Conservation (phyloP, 2,888 invertebrate species). For the Cylloceria caligata region DNA sequence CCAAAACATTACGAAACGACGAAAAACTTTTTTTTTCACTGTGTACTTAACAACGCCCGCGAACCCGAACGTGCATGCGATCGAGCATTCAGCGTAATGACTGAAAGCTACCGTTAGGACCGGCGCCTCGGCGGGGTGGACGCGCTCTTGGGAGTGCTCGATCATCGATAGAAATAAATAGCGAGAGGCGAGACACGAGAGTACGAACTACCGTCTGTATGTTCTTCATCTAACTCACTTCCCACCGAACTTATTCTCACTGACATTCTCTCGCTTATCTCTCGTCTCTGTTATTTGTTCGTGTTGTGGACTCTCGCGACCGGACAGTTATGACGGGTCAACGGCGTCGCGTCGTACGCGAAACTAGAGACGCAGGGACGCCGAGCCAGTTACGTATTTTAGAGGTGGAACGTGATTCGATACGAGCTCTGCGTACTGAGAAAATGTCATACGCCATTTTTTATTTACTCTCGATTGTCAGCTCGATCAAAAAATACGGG, state of each 20-base stretch:
- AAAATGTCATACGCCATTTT: neutral
- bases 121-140: constrained; percentile 57
- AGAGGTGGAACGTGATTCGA: constrained; percentile 10
- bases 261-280: neutral
- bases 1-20: neutral
- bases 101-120: constrained; percentile 63
- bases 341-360: constrained; percentile 18
- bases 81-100: constrained; percentile 57
- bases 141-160: constrained; percentile 54
- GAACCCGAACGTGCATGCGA: constrained; percentile 53
- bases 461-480: too few species aligned
- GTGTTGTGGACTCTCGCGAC: constrained; percentile 11
- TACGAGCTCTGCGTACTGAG: constrained; percentile 13
- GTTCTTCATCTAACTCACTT: constrained; percentile 5
- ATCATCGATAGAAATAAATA: constrained; percentile 68
- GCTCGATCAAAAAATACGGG: too few species aligned
- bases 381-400: constrained; percentile 2
- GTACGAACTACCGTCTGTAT: constrained; percentile 3
- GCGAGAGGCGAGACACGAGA: constrained; percentile 33
- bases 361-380: constrained; percentile 11
- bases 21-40: neutral
- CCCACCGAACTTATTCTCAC: constrained; percentile 6
- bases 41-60: neutral
- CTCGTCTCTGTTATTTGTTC: neutral
- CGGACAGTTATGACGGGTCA: constrained; percentile 17